These are phyloP conservation scores for Myotis vivesi DNA, from an alignment of 2,797 vertebrate species.

Conservation along the genomic window DNA sequence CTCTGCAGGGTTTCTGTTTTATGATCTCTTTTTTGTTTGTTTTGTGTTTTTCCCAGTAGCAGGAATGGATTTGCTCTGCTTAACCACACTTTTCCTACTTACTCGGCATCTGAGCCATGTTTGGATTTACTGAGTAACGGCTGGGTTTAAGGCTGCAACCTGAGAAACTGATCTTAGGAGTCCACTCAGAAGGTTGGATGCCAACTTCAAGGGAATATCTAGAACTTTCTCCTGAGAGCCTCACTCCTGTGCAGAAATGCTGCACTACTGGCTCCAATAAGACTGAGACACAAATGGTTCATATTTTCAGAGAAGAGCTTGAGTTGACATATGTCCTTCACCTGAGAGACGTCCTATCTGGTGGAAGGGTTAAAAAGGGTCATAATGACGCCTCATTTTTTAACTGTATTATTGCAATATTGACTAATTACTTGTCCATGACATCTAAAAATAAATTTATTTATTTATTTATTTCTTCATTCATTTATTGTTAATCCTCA, in stretches of 20 bases:
- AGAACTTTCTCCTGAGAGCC: not conserved
- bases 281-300: not conserved
- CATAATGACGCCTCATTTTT: not conserved
- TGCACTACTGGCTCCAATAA: not conserved
- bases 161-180: not conserved
- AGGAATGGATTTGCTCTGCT: not conserved
- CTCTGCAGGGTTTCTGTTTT: not conserved
- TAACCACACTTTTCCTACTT: not conserved
- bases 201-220: not conserved
- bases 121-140: not conserved
- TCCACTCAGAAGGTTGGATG: not conserved
- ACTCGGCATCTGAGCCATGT: not conserved
- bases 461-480: not conserved
- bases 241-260: not conserved
- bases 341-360: not conserved
- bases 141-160: not conserved
- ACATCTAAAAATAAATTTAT: not conserved
- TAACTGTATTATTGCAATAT: not conserved
- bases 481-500: no score
- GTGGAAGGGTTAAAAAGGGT: not conserved
- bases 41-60: not conserved
- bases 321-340: not conserved
- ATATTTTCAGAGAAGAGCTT: not conserved
- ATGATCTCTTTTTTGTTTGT: not conserved
- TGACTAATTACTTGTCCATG: not conserved